Evolutionary conservation across 2,113 vertebrate genomes (phyloP).

Genomic region (Holacanthus passer): DNA sequence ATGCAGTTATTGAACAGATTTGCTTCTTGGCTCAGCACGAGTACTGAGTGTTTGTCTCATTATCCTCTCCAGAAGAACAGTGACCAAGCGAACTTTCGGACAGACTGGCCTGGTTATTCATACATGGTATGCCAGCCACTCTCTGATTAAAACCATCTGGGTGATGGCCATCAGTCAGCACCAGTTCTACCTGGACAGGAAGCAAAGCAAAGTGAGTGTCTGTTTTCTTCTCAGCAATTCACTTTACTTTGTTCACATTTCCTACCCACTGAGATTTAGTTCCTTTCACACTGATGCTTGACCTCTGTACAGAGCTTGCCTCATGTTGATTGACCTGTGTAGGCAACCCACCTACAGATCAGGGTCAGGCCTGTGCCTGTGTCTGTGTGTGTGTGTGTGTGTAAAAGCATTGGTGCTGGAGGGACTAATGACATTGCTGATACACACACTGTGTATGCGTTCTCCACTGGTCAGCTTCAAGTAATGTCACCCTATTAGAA

Average conservation of each 20-base stretch:
- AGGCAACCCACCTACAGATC: neutral
- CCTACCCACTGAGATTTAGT: neutral
- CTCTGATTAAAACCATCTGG: constrained; percentile 99
- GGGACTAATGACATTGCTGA: neutral
- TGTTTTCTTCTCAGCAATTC: neutral
- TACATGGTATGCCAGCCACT: constrained; percentile 98
- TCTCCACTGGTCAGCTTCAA: neutral
- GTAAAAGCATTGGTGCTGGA: neutral
- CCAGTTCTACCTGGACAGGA: constrained; percentile 98
- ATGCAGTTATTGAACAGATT: constrained; percentile 13
- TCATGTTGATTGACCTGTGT: neutral
- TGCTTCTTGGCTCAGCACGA: neutral
- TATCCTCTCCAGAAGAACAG: constrained; percentile 86
- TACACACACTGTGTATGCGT: neutral
- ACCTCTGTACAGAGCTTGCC: neutral
- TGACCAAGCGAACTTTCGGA: constrained; percentile 93
- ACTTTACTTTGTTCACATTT: neutral
- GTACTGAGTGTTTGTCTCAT: constrained; percentile 29
- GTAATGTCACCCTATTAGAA: neutral
- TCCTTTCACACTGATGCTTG: neutral
- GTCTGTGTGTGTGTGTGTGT: neutral
- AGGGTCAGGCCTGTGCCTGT: neutral
- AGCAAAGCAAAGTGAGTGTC: constrained; percentile 97
- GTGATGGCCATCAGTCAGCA: constrained; percentile 99
- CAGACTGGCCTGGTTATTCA: constrained; percentile 94